phyloP scores from a whole-genome alignment of 2,113 vertebrate species.

The Tragulus kanchil region DNA sequence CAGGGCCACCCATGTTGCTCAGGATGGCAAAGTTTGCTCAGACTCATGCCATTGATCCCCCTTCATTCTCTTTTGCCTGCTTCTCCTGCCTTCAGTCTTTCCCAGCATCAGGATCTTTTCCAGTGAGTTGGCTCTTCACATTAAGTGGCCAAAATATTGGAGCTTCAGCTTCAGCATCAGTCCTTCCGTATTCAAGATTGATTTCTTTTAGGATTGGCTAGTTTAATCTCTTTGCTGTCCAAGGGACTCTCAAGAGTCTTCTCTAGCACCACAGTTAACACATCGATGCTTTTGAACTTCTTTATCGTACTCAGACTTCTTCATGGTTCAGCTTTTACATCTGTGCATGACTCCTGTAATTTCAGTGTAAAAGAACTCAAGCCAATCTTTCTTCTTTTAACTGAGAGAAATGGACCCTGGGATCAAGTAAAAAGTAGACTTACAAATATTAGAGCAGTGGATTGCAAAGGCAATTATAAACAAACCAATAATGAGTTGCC shows the following conservation, averaged over 20 bases:
- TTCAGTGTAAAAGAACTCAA: constrained; percentile 4
- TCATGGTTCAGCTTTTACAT: not conserved
- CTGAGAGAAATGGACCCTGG: not conserved
- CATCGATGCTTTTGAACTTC: not conserved
- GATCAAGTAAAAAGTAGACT: not conserved
- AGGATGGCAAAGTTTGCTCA: not conserved
- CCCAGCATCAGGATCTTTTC: not conserved
- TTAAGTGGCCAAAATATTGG: not conserved
- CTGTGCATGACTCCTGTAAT: not conserved
- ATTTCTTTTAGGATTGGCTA: not conserved
- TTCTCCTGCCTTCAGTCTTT: not conserved
- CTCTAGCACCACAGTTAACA: not conserved
- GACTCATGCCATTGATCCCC: not conserved
- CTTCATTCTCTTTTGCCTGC: not conserved
- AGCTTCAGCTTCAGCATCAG: not conserved
- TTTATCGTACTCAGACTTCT: not conserved
- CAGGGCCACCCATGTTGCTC: not conserved
- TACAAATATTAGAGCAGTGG: constrained; percentile 18
- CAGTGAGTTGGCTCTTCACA: not conserved
- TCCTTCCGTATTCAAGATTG: not conserved
- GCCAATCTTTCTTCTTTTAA: not conserved
- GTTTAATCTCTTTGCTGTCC: not conserved
- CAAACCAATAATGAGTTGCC: not conserved
- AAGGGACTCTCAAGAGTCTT: not conserved
- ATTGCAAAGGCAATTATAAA: constrained; percentile 18